A percentile compares a stretch with the other conserved stretches of the same genome.
These are phyloP conservation scores for Panagrolaimus sp. DNA, from an alignment of 1,140 invertebrate genomes.

Conservation along the genomic window DNA sequence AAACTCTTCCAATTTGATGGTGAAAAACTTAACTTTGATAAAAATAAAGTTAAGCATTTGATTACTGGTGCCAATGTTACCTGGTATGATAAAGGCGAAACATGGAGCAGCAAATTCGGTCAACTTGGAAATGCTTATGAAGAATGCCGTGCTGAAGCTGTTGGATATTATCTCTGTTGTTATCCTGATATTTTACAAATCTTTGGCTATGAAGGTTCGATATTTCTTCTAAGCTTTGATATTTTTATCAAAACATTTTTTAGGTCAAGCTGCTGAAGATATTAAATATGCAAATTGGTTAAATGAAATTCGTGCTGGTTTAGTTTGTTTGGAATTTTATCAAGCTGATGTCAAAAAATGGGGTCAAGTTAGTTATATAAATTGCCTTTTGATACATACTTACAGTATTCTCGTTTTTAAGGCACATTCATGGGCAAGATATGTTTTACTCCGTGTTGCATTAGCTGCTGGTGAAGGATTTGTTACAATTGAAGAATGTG, in stretches of 20 bases:
- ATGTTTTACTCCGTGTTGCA: constrained; percentile 77
- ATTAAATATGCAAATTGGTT: constrained; percentile 89
- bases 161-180: constrained; percentile 78
- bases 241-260: no score
- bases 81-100: constrained; percentile 77
- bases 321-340: constrained; percentile 82
- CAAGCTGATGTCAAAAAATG: constrained; percentile 77
- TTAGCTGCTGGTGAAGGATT: constrained; percentile 78
- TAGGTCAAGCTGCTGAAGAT: constrained; percentile 69
- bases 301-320: constrained; percentile 75
- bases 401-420: constrained; percentile 67
- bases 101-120: constrained; percentile 83
- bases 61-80: constrained; percentile 65
- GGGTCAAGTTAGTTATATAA: no score
- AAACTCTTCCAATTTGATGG: constrained; percentile 76
- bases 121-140: constrained; percentile 81
- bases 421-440: constrained; percentile 74
- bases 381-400: constrained; percentile 29
- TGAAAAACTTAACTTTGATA: constrained; percentile 77
- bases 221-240: no score
- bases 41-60: constrained; percentile 71
- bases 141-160: constrained; percentile 88
- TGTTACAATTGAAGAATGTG: constrained; percentile 69
- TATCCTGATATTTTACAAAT: constrained; percentile 75
- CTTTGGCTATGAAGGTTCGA: constrained; percentile 72